A percentile compares a stretch with the other conserved stretches of the same genome.
These are phyloP conservation scores for Arvicanthis niloticus DNA, from an alignment of 2,113 vertebrate genomes.

Conservation along the genomic window DNA sequence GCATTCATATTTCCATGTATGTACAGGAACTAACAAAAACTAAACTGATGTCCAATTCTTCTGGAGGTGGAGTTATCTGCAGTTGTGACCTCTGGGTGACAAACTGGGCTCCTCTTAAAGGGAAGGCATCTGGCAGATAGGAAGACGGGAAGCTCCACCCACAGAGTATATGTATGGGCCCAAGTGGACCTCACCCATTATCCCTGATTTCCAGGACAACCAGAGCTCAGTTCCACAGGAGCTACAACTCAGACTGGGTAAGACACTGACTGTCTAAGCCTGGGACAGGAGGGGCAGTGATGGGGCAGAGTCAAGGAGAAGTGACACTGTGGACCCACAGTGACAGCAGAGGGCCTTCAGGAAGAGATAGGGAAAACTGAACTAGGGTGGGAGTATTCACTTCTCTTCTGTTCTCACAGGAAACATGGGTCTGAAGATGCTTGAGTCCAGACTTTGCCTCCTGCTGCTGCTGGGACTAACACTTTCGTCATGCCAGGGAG, in stretches of 20 bases:
- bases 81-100: not conserved
- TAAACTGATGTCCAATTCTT: not conserved
- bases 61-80: not conserved
- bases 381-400: not conserved
- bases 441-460: not conserved
- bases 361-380: not conserved
- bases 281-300: not conserved
- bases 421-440: not conserved
- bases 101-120: not conserved
- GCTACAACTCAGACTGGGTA: not conserved
- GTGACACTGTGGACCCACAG: not conserved
- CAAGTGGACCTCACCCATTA: not conserved
- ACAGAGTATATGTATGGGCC: not conserved
- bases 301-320: not conserved
- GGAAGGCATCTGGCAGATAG: not conserved
- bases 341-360: not conserved
- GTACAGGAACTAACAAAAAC: not conserved
- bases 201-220: not conserved
- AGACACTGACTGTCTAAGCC: not conserved
- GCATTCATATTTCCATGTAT: not conserved
- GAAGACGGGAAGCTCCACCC: not conserved
- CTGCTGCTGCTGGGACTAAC: not conserved
- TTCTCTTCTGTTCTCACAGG: constrained; percentile 10
- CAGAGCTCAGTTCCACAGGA: not conserved
- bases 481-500: not conserved